These are phyloP conservation scores for Excalfactoria chinensis DNA, from an alignment of 2,113 vertebrate genomes.

Conservation along the genomic window DNA sequence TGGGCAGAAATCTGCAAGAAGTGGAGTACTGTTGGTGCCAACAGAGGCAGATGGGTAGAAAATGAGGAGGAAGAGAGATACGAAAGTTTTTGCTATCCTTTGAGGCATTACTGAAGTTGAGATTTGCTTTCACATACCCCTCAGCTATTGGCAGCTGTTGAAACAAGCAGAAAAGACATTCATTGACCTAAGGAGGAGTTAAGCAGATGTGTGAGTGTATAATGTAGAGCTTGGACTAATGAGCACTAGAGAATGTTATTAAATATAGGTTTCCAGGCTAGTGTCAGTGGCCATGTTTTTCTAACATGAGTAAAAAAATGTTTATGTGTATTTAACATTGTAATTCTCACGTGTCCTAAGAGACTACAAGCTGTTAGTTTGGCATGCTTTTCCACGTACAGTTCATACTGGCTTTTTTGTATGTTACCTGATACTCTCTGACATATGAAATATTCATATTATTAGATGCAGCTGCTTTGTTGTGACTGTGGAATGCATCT, in stretches of 20 bases:
- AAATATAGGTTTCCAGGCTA: background rate
- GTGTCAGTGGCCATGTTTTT: background rate
- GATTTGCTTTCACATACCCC: background rate
- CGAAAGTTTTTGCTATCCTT: background rate
- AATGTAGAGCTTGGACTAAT: background rate
- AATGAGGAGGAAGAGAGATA: background rate
- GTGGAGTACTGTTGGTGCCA: fast-evolving
- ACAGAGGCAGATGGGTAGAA: background rate
- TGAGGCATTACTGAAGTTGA: background rate
- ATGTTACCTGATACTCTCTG: background rate
- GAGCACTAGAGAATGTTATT: background rate
- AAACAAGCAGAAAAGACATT: background rate
- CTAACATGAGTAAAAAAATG: background rate
- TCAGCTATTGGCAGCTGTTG: background rate
- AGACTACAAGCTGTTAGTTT: background rate
- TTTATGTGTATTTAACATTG: background rate
- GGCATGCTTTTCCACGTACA: background rate
- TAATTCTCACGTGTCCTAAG: background rate
- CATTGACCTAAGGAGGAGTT: background rate
- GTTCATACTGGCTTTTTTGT: background rate
- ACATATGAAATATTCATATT: background rate
- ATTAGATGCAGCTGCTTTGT: background rate
- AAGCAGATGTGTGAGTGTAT: background rate
- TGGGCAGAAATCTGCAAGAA: background rate
- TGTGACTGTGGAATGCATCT: background rate